A percentile compares a stretch with the other conserved stretches of the same genome.
These are phyloP conservation scores for Meiosimyza platycephala DNA, from an alignment of 2,888 invertebrate genomes.

Conservation along the genomic window DNA sequence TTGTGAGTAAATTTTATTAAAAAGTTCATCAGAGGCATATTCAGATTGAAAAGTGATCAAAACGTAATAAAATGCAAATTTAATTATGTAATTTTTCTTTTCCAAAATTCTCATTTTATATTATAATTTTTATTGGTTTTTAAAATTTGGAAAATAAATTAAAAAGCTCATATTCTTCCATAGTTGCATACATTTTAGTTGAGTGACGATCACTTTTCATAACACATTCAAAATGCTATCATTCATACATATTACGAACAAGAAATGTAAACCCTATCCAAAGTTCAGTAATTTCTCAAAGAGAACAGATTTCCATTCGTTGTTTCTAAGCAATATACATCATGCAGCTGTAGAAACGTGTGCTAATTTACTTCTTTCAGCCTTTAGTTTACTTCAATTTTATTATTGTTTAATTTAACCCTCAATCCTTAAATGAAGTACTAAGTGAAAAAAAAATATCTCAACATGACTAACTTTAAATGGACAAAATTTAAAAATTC, in stretches of 20 bases:
- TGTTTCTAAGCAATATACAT: neutral
- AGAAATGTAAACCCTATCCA: too few species aligned
- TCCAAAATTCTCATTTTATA: neutral
- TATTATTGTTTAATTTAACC: conserved; percentile 1
- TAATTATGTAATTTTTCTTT: neutral
- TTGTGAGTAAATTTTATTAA: conserved; percentile 70
- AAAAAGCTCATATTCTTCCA: too few species aligned
- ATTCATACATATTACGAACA: too few species aligned
- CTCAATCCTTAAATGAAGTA: neutral
- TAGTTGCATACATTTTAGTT: too few species aligned
- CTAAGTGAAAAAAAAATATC: neutral
- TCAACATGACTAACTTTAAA: conserved; percentile 1
- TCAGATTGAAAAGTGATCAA: conserved; percentile 46
- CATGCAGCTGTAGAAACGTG: too few species aligned
- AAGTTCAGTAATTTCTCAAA: too few species aligned
- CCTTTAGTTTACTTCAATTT: conserved; percentile 5
- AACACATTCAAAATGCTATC: too few species aligned
- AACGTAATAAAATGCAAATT: neutral
- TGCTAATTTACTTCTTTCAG: neutral
- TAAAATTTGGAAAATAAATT: too few species aligned
- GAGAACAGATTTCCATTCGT: neutral
- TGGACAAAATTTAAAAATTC: conserved; percentile 26
- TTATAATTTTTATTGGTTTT: too few species aligned
- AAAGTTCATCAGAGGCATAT: conserved; percentile 60
- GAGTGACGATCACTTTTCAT: too few species aligned